Conservation (phyloP, 2,113 vertebrate genomes). For the Nicator chloris region DNA sequence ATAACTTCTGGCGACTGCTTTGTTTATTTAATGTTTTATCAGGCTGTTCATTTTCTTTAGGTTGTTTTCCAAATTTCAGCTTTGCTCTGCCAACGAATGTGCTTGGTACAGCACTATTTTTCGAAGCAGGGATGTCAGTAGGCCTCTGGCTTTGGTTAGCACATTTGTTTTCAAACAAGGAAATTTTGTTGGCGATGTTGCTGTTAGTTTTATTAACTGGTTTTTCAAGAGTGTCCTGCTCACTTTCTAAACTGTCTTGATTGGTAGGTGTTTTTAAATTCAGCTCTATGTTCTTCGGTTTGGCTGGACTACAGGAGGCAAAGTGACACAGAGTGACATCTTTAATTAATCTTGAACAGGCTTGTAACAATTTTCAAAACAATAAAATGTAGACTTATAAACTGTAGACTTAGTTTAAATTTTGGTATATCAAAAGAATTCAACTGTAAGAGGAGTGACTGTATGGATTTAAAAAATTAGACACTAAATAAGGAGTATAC, state of each 20-base stretch:
- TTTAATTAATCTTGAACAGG: background rate
- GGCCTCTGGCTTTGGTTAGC: conserved; percentile 68
- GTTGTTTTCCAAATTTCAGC: conserved; percentile 76
- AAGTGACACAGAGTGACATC: conserved; percentile 2
- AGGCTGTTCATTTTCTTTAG: conserved; percentile 65
- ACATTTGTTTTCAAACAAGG: conserved; percentile 80
- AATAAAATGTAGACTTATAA: background rate
- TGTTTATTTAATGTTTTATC: conserved; percentile 54
- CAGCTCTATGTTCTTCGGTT: conserved; percentile 77
- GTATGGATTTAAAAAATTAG: rapidly evolving
- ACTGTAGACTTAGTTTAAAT: background rate
- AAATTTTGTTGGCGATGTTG: conserved; percentile 80
- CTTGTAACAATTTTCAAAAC: background rate
- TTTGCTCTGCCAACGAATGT: conserved; percentile 78
- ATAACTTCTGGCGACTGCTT: conserved; percentile 48
- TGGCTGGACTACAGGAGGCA: conserved; percentile 73
- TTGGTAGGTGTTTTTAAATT: conserved; percentile 71
- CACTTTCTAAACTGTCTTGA: conserved; percentile 63
- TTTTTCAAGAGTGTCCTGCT: conserved; percentile 69
- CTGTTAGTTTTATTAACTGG: conserved; percentile 74
- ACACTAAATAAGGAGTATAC: background rate
- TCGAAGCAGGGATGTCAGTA: conserved; percentile 59
- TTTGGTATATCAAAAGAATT: background rate
- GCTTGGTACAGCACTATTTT: conserved; percentile 60
- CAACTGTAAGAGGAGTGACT: background rate